phyloP scores from a whole-genome alignment of 2,797 vertebrate species.

The Onychomys arenicola region DNA sequence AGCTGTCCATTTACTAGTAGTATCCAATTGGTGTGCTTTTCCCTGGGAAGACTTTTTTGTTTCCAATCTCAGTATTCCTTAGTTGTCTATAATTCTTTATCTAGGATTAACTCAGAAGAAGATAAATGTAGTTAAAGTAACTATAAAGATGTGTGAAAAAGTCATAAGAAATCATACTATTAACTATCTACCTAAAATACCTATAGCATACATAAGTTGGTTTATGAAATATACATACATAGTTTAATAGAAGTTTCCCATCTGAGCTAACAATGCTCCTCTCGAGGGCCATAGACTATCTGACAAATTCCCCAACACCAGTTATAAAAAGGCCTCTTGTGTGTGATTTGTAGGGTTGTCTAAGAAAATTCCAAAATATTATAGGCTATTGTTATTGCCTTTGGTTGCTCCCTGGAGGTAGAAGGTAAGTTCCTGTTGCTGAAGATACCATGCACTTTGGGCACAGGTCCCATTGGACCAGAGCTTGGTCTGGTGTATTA shows the following conservation, averaged over 20 bases:
- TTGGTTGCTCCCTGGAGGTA: neutral
- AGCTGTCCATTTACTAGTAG: neutral
- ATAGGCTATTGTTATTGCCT: neutral
- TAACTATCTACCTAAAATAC: neutral
- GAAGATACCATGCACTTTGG: neutral
- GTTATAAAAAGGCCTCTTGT: neutral
- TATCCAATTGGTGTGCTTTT: neutral
- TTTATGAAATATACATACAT: neutral
- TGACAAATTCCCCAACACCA: neutral
- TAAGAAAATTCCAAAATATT: neutral
- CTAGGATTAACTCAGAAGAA: neutral
- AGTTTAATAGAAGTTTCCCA: neutral
- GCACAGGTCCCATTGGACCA: too few species aligned
- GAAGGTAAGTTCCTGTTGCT: neutral
- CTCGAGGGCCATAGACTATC: neutral
- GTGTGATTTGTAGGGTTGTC: neutral
- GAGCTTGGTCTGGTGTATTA: neutral
- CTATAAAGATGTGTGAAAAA: neutral
- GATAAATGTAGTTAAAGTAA: neutral
- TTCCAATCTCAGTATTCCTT: neutral
- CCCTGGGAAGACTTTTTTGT: neutral
- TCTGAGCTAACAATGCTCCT: neutral
- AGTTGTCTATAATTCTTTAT: neutral
- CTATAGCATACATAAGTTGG: neutral
- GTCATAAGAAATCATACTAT: neutral